phyloP scores from a whole-genome alignment of 2,888 invertebrate genomes.

The Mesochorus sp. region DNA sequence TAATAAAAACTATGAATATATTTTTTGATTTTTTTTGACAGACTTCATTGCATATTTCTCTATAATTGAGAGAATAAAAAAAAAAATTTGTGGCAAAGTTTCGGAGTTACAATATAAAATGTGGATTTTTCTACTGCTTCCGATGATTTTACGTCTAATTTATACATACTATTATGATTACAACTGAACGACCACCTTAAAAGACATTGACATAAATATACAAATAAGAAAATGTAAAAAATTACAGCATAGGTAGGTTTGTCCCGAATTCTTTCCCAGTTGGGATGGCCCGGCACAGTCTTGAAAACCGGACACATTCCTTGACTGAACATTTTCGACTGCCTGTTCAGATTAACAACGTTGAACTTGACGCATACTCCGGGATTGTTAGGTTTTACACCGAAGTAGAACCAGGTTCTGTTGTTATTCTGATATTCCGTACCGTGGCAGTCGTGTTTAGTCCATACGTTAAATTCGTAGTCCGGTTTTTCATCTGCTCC shows the following conservation, averaged over 20 bases:
- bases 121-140: too few species aligned
- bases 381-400: conserved; percentile 85
- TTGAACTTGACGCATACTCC: conserved; percentile 88
- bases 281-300: conserved; percentile 88
- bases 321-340: conserved; percentile 95
- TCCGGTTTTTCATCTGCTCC: conserved; percentile 84
- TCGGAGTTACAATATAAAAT: too few species aligned
- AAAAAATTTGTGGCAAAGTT: too few species aligned
- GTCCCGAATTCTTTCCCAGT: conserved; percentile 93
- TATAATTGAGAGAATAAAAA: too few species aligned
- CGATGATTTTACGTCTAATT: too few species aligned
- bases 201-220: neutral
- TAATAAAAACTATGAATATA: too few species aligned
- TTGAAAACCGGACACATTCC: conserved; percentile 94
- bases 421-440: conserved; percentile 95
- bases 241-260: conserved; percentile 90
- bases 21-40: too few species aligned
- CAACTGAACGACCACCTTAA: too few species aligned
- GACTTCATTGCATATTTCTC: too few species aligned
- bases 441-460: conserved; percentile 93
- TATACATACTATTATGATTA: too few species aligned
- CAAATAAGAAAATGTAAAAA: conserved; percentile 47
- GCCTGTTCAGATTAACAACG: conserved; percentile 93
- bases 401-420: conserved; percentile 97
- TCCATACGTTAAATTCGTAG: conserved; percentile 95